Evolutionary conservation across 2,888 invertebrate species (phyloP).

Genomic region (Mythimna lalbum): DNA sequence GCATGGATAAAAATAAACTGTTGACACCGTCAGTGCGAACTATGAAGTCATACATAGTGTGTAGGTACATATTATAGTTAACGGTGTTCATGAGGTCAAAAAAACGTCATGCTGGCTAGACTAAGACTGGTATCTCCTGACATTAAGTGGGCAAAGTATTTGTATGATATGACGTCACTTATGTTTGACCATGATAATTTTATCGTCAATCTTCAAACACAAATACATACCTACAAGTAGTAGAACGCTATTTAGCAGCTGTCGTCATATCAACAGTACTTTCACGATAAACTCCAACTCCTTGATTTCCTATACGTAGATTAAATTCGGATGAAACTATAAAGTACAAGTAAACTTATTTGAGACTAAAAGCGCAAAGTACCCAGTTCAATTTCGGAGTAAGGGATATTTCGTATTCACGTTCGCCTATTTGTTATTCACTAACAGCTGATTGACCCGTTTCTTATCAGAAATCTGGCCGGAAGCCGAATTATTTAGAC

Average conservation of each 20-base stretch:
- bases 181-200: constrained; percentile 37
- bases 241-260: not conserved
- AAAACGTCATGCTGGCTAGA: constrained; percentile 54
- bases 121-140: constrained; percentile 31
- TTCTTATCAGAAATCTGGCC: constrained; percentile 42
- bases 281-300: constrained; percentile 13
- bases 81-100: constrained; percentile 62
- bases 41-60: constrained; percentile 59
- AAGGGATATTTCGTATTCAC: not conserved
- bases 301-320: not conserved
- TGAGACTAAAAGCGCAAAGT: constrained; percentile 6
- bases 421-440: constrained; percentile 16
- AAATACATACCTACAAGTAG: not conserved
- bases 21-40: constrained; percentile 55
- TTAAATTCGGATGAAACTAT: not conserved
- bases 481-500: constrained; percentile 44
- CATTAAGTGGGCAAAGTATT: constrained; percentile 20
- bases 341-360: too few species aligned
- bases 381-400: not conserved
- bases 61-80: constrained; percentile 38
- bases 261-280: not conserved
- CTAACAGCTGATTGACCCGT: constrained; percentile 40
- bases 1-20: constrained; percentile 66
- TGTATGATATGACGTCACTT: constrained; percentile 39
- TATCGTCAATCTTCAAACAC: constrained; percentile 25